phyloP scores from a whole-genome alignment of 1,140 invertebrate species.

The Heterodera carotae region DNA sequence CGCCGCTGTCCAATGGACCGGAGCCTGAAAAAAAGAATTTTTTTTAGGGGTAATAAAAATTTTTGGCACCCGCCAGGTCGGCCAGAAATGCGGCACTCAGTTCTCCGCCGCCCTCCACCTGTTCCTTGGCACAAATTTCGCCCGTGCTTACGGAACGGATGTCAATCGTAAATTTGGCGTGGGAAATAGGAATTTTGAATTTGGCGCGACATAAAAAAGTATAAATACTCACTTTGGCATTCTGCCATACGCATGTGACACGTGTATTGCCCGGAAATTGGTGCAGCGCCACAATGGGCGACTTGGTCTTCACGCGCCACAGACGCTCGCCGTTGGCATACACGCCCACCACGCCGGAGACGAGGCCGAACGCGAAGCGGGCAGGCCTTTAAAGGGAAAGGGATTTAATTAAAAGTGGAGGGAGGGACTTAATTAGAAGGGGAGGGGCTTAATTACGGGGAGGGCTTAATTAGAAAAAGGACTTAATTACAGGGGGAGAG shows the following conservation, averaged over 20 bases:
- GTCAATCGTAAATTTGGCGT: conserved; percentile 45
- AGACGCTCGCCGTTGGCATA: conserved; percentile 45
- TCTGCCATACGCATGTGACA: conserved; percentile 51
- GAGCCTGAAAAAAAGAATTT: not conserved
- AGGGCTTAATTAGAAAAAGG: too few relatives aligned
- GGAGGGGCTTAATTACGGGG: not conserved
- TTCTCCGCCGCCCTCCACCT: conserved; percentile 44
- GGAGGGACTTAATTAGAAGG: too few relatives aligned
- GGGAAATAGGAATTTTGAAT: not conserved
- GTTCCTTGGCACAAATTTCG: conserved; percentile 50
- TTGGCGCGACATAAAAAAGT: not conserved
- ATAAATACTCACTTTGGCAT: conserved; percentile 56
- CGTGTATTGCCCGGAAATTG: conserved; percentile 37
- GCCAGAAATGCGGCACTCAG: conserved; percentile 42
- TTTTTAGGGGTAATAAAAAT: not conserved
- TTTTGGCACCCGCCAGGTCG: conserved; percentile 27
- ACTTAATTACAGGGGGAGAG: too few relatives aligned
- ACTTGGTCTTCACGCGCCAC: conserved; percentile 55
- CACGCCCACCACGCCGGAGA: conserved; percentile 49
- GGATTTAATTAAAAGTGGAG: conserved; percentile 1
- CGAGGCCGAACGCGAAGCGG: conserved; percentile 51
- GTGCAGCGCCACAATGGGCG: conserved; percentile 45
- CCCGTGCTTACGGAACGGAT: conserved; percentile 40
- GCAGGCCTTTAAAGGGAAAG: conserved; percentile 2
- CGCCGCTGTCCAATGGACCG: not conserved